Percentiles rank a stretch among this genome's conserved stretches.
These are phyloP conservation scores for Drosophila funebris DNA, from an alignment of 1,140 invertebrate genomes.

Conservation along the genomic window DNA sequence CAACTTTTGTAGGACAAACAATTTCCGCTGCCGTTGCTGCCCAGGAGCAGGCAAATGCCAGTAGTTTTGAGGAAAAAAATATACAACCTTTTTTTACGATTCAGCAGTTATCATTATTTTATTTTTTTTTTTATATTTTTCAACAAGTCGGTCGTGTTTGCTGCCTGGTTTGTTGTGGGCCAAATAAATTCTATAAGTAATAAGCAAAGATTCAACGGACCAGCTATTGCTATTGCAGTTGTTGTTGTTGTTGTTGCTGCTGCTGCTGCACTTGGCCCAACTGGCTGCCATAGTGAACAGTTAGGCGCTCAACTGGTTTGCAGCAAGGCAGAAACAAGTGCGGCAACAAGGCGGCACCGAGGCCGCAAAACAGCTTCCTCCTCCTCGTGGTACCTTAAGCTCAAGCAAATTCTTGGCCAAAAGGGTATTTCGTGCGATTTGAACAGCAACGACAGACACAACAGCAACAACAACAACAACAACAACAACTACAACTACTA, in stretches of 20 bases:
- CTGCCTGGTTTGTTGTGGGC: slow-evolving; percentile 61
- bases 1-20: slow-evolving; percentile 63
- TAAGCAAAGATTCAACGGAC: slow-evolving; percentile 63
- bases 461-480: slow-evolving; percentile 39
- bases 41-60: slow-evolving; percentile 17
- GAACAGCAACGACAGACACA: slow-evolving; percentile 39
- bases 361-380: slow-evolving; percentile 57
- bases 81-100: slow-evolving; percentile 48
- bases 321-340: slow-evolving; percentile 52
- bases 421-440: slow-evolving; percentile 80
- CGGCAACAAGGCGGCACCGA: slow-evolving; percentile 40
- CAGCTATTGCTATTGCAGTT: slow-evolving; percentile 32
- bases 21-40: slow-evolving; percentile 63
- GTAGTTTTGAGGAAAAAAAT: slow-evolving; percentile 36
- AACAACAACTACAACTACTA: slow-evolving; percentile 9
- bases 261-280: slow-evolving; percentile 55
- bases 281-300: slow-evolving; percentile 66
- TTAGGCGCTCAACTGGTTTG: slow-evolving; percentile 77
- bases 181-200: slow-evolving; percentile 81
- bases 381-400: slow-evolving; percentile 56
- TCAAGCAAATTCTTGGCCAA: slow-evolving; percentile 75
- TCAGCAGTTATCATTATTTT: slow-evolving; percentile 75
- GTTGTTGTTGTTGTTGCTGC: slow-evolving; percentile 37
- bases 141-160: slow-evolving; percentile 70
- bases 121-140: slow-evolving; percentile 42